These are phyloP conservation scores for Ladona fulva DNA, from an alignment of 1,140 invertebrate species.

Conservation along the genomic window DNA sequence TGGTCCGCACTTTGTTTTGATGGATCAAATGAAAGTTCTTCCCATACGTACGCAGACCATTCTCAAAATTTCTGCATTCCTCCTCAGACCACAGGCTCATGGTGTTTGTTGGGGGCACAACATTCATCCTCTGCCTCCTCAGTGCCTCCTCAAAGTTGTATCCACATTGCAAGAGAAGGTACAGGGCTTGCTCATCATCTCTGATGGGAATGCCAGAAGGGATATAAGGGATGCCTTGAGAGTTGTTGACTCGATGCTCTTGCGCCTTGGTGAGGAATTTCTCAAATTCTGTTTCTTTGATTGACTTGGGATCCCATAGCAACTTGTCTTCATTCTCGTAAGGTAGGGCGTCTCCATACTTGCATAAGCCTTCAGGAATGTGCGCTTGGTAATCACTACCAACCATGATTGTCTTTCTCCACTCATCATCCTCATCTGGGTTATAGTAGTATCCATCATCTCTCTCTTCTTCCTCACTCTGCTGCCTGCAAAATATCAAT, in stretches of 20 bases:
- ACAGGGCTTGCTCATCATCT: constrained; percentile 92
- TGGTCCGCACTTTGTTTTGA: constrained; percentile 83
- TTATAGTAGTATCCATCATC: background rate
- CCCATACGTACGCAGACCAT: constrained; percentile 81
- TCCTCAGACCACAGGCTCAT: constrained; percentile 94
- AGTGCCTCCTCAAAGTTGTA: constrained; percentile 90
- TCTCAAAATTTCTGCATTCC: constrained; percentile 95
- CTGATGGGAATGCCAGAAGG: constrained; percentile 71
- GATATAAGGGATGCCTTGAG: constrained; percentile 47
- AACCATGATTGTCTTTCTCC: constrained; percentile 78
- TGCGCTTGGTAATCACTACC: constrained; percentile 88
- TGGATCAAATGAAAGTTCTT: constrained; percentile 96
- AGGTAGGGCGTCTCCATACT: constrained; percentile 84
- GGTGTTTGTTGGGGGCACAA: constrained; percentile 56
- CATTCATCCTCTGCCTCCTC: constrained; percentile 70
- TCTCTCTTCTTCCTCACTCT: background rate
- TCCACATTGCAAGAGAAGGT: constrained; percentile 84
- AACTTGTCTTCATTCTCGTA: constrained; percentile 96
- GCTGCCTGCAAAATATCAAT: background rate
- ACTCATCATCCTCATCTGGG: background rate
- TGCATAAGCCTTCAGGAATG: constrained; percentile 83
- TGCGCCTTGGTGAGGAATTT: constrained; percentile 69
- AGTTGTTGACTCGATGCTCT: constrained; percentile 36
- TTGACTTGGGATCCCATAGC: constrained; percentile 78
- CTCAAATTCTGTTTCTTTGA: constrained; percentile 65